These are phyloP conservation scores for Ceratina japonica DNA, from an alignment of 1,140 invertebrate species.

Conservation along the genomic window DNA sequence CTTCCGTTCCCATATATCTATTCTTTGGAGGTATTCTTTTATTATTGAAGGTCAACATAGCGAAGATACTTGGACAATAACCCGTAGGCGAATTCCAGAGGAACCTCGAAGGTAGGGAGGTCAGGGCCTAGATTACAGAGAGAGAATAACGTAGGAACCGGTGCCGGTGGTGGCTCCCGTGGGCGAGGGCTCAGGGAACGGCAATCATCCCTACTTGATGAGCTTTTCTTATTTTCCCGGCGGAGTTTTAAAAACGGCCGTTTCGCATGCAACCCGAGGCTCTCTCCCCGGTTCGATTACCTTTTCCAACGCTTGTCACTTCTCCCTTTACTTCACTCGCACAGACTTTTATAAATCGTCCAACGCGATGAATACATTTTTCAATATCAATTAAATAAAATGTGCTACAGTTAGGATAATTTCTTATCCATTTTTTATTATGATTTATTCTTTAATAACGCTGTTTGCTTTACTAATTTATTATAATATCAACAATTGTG, in stretches of 20 bases:
- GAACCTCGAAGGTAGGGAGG: conserved; percentile 12
- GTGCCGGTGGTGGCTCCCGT: conserved; percentile 48
- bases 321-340: conserved; percentile 21
- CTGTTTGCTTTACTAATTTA: too few relatives aligned
- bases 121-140: conserved; percentile 56
- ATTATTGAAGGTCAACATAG: conserved; percentile 57
- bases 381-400: not conserved
- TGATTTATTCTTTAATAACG: too few relatives aligned
- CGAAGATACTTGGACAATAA: conserved; percentile 61
- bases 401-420: too few relatives aligned
- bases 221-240: conserved; percentile 74
- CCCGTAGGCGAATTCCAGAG: conserved; percentile 60
- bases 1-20: conserved; percentile 14
- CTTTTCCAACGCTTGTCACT: conserved; percentile 61
- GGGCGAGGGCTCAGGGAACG: conserved; percentile 57
- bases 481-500: too few relatives aligned
- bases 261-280: conserved; percentile 69
- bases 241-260: conserved; percentile 73
- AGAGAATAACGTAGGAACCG: conserved; percentile 19
- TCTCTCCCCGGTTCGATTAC: conserved; percentile 65
- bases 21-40: conserved; percentile 43
- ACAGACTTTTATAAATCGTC: too few relatives aligned
- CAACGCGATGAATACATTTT: not conserved
- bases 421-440: too few relatives aligned
- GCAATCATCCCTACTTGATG: conserved; percentile 73